Percentiles rank a stretch among this genome's conserved stretches.
Conservation (phyloP, 2,888 invertebrate species). For the Adelognathus sp. region DNA sequence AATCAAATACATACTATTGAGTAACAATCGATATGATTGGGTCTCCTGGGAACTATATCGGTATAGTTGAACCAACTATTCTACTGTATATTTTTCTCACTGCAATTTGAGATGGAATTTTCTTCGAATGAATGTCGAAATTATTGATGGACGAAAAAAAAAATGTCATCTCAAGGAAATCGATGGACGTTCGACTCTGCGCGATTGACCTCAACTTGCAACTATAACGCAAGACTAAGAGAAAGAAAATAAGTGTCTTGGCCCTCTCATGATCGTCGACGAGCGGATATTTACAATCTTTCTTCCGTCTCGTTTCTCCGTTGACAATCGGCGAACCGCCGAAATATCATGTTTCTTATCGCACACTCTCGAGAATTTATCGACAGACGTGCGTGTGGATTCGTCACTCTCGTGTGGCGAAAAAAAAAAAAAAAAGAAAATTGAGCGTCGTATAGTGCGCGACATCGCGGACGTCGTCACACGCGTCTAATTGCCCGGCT, state of each 20-base stretch:
- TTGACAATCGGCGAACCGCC: not conserved
- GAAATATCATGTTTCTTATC: not conserved
- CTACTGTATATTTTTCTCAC: no score
- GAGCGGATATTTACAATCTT: slow-evolving; percentile 2
- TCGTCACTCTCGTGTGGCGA: not conserved
- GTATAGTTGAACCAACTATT: no score
- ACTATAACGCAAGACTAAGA: no score
- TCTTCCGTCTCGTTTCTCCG: not conserved
- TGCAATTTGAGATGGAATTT: no score
- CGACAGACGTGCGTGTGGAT: not conserved
- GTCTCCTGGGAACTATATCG: no score
- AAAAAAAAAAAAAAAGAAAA: no score
- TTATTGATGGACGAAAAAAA: not conserved
- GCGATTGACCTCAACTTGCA: not conserved
- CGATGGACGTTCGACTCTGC: not conserved
- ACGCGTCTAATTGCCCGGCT: slow-evolving; percentile 47
- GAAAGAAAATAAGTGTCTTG: no score
- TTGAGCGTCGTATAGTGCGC: not conserved
- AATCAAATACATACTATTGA: no score
- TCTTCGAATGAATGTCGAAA: no score
- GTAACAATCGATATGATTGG: no score
- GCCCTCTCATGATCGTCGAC: not conserved
- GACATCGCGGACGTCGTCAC: slow-evolving; percentile 40
- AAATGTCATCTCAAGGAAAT: not conserved
- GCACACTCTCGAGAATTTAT: not conserved